Evolutionary conservation across 2,113 vertebrate genomes (phyloP), one percentile per base, ranked within the genome.

Genomic region (Nycticebus coucang): DNA sequence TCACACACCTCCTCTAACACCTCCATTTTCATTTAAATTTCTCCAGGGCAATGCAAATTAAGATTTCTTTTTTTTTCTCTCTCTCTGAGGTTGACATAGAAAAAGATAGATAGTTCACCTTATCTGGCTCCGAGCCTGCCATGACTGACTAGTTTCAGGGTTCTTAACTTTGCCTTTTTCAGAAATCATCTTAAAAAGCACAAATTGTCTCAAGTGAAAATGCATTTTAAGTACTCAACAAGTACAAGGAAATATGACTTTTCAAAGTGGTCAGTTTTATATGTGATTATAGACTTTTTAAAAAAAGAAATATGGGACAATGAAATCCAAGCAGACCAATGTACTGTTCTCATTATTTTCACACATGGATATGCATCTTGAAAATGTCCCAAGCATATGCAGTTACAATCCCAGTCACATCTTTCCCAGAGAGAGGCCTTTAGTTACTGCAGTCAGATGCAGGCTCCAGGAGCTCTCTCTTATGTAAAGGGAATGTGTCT

Each of bases 21-120:
- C 95, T 94, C 71, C 92, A 93, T 94, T 98, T 95, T 94, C 84
- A 92, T 92, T 95, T 93, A 93, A 85, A 90, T 96, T 96, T 96
- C 85, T 93, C 45, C 2, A 84, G 59, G 60, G 87, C 37, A 82
- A 94, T 96, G 90, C 87, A 97, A 92, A 96, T 97, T 75, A 94
- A 95, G 92, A 79, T 12, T 59, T 66, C 72, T 45, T 59, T 64
- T 24, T 30, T 1, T 41, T 41, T 41, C 5, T 41, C 41, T n/a
- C 1, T 2, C 14, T 28, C 10, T 7, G 2, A 92, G 55, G 41
- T 91, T 93, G 77, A 92, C 87, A 77, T 21, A 89, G 77, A 94
- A 94, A 96, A 96, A 74, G 64, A 86, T 18, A 74, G 64, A 86
- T 18, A 90, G n/a, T 88, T 96, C 81, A 93, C 72, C 57, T 97